These are phyloP conservation scores for Poecile atricapillus DNA, from an alignment of 2,113 vertebrate genomes.

Conservation along the genomic window DNA sequence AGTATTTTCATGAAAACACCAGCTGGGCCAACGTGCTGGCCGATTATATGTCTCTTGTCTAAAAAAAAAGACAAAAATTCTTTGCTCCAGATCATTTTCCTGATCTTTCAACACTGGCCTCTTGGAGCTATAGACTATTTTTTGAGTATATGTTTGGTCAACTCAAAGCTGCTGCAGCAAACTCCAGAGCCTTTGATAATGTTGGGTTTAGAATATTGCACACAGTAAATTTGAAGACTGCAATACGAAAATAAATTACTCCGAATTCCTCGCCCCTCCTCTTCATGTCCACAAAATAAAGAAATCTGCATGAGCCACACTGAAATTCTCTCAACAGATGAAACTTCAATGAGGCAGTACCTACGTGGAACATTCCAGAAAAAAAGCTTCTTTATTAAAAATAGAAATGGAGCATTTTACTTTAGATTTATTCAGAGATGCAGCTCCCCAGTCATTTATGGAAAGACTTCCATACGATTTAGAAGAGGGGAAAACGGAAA, in stretches of 20 bases:
- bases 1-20: neutral
- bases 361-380: conserved; percentile 4
- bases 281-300: neutral
- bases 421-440: conserved; percentile 34
- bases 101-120: neutral
- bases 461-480: conserved; percentile 53
- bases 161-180: neutral
- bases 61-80: neutral
- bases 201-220: neutral
- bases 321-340: conserved; percentile 13
- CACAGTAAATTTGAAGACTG: neutral
- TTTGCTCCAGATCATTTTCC: neutral
- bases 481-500: neutral
- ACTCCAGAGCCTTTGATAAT: neutral
- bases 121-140: neutral
- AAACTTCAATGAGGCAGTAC: neutral
- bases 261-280: neutral
- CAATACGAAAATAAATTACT: neutral
- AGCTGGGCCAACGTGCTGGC: neutral
- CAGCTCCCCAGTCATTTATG: conserved; percentile 38
- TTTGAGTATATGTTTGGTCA: neutral
- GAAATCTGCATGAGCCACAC: neutral
- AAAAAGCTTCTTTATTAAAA: conserved; percentile 45
- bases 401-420: conserved; percentile 36
- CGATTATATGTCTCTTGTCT: neutral